Conservation (phyloP, 1,140 invertebrate species). For the Protaetia brevitarsis region DNA sequence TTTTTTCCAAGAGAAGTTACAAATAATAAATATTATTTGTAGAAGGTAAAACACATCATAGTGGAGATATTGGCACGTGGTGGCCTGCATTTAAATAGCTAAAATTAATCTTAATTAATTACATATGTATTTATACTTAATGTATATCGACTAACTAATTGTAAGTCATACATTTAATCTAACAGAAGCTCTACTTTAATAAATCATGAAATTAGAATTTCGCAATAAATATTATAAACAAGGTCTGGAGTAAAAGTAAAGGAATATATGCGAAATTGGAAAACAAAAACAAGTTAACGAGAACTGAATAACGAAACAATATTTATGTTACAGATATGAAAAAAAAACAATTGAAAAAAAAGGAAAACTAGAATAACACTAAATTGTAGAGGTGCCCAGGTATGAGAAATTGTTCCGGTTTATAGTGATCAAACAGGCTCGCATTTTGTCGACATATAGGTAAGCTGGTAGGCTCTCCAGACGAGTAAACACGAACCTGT, state of each 20-base stretch:
- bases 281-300: neutral
- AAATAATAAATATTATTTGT: slow-evolving; percentile 23
- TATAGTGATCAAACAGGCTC: no score
- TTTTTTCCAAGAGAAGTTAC: neutral
- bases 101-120: slow-evolving; percentile 19
- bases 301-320: neutral
- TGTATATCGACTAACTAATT: slow-evolving; percentile 6
- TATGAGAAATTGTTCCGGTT: no score
- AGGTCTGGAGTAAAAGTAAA: neutral
- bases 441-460: no score
- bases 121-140: neutral
- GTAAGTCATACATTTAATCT: slow-evolving; percentile 1
- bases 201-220: neutral
- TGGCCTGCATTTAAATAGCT: slow-evolving; percentile 22
- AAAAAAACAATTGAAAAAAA: no score
- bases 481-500: no score
- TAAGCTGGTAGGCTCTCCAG: no score
- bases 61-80: slow-evolving; percentile 6
- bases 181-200: slow-evolving; percentile 1
- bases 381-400: no score
- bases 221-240: slow-evolving; percentile 8
- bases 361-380: no score
- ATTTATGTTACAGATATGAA: no score
- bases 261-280: neutral
- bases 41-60: neutral